Base-by-base conservation (phyloP, 2,113 vertebrate species). In the Genyomyrus donnyi region DNA sequence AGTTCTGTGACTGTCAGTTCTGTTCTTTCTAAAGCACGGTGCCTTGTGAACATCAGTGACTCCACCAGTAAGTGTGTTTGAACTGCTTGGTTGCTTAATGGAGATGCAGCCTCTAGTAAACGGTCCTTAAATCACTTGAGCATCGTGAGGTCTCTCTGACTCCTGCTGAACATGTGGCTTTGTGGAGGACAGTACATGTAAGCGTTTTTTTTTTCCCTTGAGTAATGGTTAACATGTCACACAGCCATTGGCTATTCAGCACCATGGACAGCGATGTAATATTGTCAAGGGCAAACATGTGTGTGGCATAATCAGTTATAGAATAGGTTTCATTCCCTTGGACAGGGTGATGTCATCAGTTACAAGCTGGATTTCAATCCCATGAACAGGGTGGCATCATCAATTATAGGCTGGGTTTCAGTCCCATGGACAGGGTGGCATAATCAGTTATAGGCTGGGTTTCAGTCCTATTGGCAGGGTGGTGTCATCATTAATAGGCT, bases 211-310 rank as follows among this genome's bases (percentile, higher is more conserved):
- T 39, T 42, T 31, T 77, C n/a, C n/a, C 31, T 39, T 39, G 74
- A 80, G 35, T 80, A 80, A 80, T 42, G 74, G 17, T 80, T 80
- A 39, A 80, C 35, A 80, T 80, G 17, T 4, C 31, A 13, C 62
- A 70, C n/a, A 15, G 74, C 31, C 35, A 17, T 17, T 80, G 35
- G 15, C 5, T 80, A 42, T 88, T 92, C 88, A 92, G 89, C 56
- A 90, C 90, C 91, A 91, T 83, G 91, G 91, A 90, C 88, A 91
- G 66, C 35, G 62, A 89, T 89, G 87, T 85, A 62, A 74, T 83
- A 11, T 42, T 5, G 42, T 5, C 77, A 83, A 83, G 35, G 31
- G 17, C 17, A 42, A 83, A 39, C 7, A 83, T 83, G 42, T 83
- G 27, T 31, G 35, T 39, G 17, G 5, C 74, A 77, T 35, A 77